Percentiles rank a stretch among this genome's conserved stretches.
These are phyloP conservation scores for Gila robusta DNA, from an alignment of 2,797 vertebrate genomes.

Conservation along the genomic window DNA sequence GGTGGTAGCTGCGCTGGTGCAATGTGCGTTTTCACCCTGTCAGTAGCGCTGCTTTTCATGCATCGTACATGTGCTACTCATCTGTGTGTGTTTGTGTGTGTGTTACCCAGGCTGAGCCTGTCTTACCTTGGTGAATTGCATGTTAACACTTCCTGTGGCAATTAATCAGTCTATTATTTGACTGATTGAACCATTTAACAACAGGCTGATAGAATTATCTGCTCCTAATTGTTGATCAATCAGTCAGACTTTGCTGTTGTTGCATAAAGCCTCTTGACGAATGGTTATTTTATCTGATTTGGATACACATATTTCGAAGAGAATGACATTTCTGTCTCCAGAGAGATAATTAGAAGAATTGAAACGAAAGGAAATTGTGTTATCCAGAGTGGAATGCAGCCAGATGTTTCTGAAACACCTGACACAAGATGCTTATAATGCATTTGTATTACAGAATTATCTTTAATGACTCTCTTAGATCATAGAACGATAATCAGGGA, in stretches of 20 bases:
- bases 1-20: slow-evolving; percentile 48
- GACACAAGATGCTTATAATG: slow-evolving; percentile 46
- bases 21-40: slow-evolving; percentile 48
- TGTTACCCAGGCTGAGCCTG: not conserved
- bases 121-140: slow-evolving; percentile 18
- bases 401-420: slow-evolving; percentile 52
- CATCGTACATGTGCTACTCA: slow-evolving; percentile 52
- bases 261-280: not conserved
- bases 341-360: slow-evolving; percentile 22
- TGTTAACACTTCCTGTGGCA: slow-evolving; percentile 31
- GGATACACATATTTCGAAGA: slow-evolving; percentile 16
- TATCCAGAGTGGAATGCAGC: slow-evolving; percentile 10
- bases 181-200: slow-evolving; percentile 56
- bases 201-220: slow-evolving; percentile 61
- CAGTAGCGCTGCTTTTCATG: slow-evolving; percentile 50
- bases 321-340: slow-evolving; percentile 23
- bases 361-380: not conserved
- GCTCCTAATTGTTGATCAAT: slow-evolving; percentile 23
- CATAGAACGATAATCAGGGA: slow-evolving; percentile 14
- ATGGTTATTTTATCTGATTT: slow-evolving; percentile 16
- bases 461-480: slow-evolving; percentile 50
- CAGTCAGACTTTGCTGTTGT: slow-evolving; percentile 10
- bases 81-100: slow-evolving; percentile 38
- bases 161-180: slow-evolving; percentile 31
- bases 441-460: slow-evolving; percentile 32